These are phyloP conservation scores for Chironomus riparius DNA, from an alignment of 2,888 invertebrate species.

Conservation along the genomic window DNA sequence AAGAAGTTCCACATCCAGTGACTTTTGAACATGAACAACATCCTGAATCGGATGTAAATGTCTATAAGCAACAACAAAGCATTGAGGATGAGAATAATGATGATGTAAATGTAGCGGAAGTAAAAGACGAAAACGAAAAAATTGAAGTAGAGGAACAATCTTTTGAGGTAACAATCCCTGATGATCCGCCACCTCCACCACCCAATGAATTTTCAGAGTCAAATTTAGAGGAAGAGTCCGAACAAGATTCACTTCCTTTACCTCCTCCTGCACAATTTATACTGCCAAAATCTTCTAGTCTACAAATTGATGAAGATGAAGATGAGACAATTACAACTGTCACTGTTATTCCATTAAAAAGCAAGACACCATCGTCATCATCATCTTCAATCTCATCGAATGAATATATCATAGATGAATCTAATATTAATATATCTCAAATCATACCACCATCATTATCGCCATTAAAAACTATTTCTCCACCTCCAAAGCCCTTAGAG, in stretches of 20 bases:
- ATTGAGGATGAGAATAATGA: neutral
- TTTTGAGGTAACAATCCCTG: too few species aligned
- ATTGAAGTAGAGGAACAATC: neutral
- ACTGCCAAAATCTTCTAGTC: neutral
- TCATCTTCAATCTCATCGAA: conserved; percentile 23
- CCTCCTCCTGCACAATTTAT: neutral
- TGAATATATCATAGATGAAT: conserved; percentile 10
- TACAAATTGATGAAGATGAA: conserved; percentile 1
- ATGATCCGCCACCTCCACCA: too few species aligned
- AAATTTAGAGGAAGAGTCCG: neutral
- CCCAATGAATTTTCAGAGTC: neutral
- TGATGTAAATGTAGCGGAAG: too few species aligned
- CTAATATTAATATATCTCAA: neutral
- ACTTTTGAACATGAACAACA: neutral
- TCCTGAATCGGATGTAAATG: neutral
- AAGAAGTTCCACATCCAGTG: too few species aligned
- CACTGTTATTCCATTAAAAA: neutral
- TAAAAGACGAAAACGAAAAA: neutral
- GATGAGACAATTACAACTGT: conserved; percentile 15
- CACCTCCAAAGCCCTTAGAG: neutral
- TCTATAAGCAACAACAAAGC: neutral
- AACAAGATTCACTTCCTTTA: neutral
- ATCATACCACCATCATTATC: neutral
- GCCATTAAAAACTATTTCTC: neutral
- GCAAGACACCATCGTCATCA: conserved; percentile 17